These are phyloP conservation scores for Leucophenga montana DNA, from an alignment of 2,888 invertebrate species.

Conservation along the genomic window DNA sequence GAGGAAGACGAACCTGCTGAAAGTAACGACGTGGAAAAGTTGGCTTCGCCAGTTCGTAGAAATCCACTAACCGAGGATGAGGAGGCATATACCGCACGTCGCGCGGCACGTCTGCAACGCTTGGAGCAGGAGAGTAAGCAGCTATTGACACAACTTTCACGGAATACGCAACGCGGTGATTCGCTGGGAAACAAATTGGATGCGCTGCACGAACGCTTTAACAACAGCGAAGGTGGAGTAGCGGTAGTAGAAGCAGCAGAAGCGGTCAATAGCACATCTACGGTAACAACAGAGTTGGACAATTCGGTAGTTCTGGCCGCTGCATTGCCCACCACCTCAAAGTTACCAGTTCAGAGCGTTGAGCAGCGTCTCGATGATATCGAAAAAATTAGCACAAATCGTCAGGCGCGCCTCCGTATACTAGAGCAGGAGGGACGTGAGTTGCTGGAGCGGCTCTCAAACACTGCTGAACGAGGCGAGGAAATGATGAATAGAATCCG, in stretches of 20 bases:
- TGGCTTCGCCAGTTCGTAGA: not conserved
- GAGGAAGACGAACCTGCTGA: constrained; percentile 25
- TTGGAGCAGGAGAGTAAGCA: constrained; percentile 87
- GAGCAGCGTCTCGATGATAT: constrained; percentile 68
- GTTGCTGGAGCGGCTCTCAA: constrained; percentile 75
- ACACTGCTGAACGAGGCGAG: constrained; percentile 67
- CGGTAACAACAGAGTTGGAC: not conserved
- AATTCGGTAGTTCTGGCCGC: not conserved
- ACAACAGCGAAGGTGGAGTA: constrained; percentile 31
- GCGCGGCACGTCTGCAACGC: constrained; percentile 71
- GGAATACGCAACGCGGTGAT: constrained; percentile 62
- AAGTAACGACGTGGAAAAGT: not conserved
- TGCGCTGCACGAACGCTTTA: constrained; percentile 64
- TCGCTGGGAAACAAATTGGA: constrained; percentile 60
- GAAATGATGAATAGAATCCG: constrained; percentile 68
- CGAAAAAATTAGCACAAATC: constrained; percentile 63
- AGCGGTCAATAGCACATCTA: not conserved
- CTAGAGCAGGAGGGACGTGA: constrained; percentile 88
- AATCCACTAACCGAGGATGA: constrained; percentile 62
- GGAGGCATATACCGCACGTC: constrained; percentile 61
- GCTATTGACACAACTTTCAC: constrained; percentile 74
- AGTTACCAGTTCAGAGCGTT: constrained; percentile 38
- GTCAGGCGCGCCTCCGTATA: constrained; percentile 70
- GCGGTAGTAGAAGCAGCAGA: constrained; percentile 15
- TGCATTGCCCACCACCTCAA: constrained; percentile 21